Evolutionary conservation across 2,113 vertebrate species (phyloP).

Genomic region (Amia ocellicauda): DNA sequence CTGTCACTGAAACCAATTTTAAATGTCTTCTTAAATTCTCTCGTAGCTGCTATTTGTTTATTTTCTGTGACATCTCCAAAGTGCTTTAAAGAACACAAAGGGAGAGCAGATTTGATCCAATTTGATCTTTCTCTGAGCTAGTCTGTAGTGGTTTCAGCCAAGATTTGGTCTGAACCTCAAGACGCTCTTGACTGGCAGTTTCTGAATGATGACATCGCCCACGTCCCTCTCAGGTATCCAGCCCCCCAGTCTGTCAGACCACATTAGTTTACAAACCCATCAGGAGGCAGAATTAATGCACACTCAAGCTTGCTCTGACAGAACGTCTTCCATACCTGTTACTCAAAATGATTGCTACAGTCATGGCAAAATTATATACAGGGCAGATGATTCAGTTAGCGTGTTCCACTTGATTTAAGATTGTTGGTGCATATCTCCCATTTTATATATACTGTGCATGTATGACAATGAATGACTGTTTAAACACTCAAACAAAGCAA

Average conservation of each 20-base stretch:
- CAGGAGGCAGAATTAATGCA: conserved; percentile 14
- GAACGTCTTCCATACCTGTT: conserved; percentile 10
- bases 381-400: conserved; percentile 10
- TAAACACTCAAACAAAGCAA: not conserved
- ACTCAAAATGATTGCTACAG: conserved; percentile 22
- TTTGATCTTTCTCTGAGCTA: too few relatives aligned
- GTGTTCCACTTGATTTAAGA: conserved; percentile 14
- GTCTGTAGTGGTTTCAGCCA: too few relatives aligned
- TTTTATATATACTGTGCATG: conserved; percentile 7
- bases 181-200: not conserved
- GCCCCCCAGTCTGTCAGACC: conserved; percentile 1
- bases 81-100: too few relatives aligned
- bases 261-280: conserved; percentile 1
- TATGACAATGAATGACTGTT: not conserved
- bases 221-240: not conserved
- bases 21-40: too few relatives aligned
- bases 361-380: conserved; percentile 13
- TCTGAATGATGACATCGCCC: not conserved
- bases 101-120: too few relatives aligned
- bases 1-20: too few relatives aligned
- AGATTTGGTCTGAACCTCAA: not conserved
- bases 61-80: too few relatives aligned
- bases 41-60: too few relatives aligned
- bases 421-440: conserved; percentile 6
- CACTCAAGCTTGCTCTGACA: conserved; percentile 6